These are phyloP conservation scores for Lutraria lutraria DNA, from an alignment of 2,888 invertebrate genomes.

Conservation along the genomic window DNA sequence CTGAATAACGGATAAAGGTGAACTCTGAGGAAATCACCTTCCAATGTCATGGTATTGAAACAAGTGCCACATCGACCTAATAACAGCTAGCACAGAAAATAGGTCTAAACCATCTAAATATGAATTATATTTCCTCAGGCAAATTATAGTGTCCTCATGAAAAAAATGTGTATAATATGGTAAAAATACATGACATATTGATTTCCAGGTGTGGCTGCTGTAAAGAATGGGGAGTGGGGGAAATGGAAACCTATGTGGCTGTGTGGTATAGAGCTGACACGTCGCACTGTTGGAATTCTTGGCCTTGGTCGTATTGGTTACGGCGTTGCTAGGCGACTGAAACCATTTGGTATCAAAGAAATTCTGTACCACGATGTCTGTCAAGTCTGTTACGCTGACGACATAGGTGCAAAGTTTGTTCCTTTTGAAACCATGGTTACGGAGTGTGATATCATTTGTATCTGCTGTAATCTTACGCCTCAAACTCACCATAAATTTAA, in stretches of 20 bases:
- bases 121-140: too few relatives aligned
- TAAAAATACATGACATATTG: too few relatives aligned
- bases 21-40: too few relatives aligned
- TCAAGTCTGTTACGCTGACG: slow-evolving; percentile 82
- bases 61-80: too few relatives aligned
- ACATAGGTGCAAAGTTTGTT: slow-evolving; percentile 91
- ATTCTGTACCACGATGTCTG: slow-evolving; percentile 79
- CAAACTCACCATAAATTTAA: slow-evolving; percentile 94
- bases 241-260: slow-evolving; percentile 96
- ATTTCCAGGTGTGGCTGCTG: slow-evolving; percentile 81
- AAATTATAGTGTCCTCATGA: too few relatives aligned
- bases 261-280: slow-evolving; percentile 93
- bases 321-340: slow-evolving; percentile 79
- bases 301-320: slow-evolving; percentile 86
- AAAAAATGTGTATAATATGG: too few relatives aligned
- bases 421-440: slow-evolving; percentile 91
- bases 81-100: too few relatives aligned
- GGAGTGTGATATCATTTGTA: slow-evolving; percentile 94
- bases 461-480: slow-evolving; percentile 92
- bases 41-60: too few relatives aligned
- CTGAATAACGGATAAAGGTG: too few relatives aligned
- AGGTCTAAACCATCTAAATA: too few relatives aligned
- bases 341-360: slow-evolving; percentile 77
- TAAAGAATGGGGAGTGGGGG: slow-evolving; percentile 92
- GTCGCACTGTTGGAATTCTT: slow-evolving; percentile 90